Base-by-base conservation (phyloP, 2,113 vertebrate genomes). In the Hemiprocne comata region DNA sequence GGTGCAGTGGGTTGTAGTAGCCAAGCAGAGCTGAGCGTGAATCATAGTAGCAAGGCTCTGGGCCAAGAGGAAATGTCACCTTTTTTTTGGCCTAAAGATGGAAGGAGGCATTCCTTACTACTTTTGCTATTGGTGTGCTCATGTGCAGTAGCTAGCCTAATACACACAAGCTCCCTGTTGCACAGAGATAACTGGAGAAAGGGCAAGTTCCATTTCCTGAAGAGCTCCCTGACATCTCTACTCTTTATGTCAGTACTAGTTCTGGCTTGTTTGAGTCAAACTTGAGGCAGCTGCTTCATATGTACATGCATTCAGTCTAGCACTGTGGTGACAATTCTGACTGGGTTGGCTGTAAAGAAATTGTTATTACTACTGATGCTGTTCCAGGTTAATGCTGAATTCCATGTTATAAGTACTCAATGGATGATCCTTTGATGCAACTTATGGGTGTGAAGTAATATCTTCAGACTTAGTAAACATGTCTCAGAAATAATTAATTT, bases 11-110 rank as follows among this genome's bases (percentile, higher is more conserved):
- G 19, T 40, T 79, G 18, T 69, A 66, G 64, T 46, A 85, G 71
- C 16, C 15, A 67, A 77, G 50, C 34, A 78, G 33, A 91, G 17
- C 31, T 69, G 25, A 91, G 18, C 13, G 69, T 85, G 66, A 94
- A 69, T 85, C 70, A 89, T 48, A 75, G 53, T 67, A 85, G 50
- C 53, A 82, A 78, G 62, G 74, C 74, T 85, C 34, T 44, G 21
- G 38, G 82, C 74, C 90, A 83, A 91, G 58, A 83, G 90, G 67
- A 91, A 87, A 94, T 73, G 78, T 94, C 33, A 74, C 8, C 23
- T 42, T 2, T n/a, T 64, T 92, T 89, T 95, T 89, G 38, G 55
- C 65, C 58, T 55, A 26, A 71, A 51, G 26, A 64, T n/a, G 50
- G 61, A 91, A 87, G 28, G 34, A 91, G 25, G 38, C 73, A 64